Evolutionary conservation across 2,797 vertebrate genomes (phyloP).

Genomic region (Acipenser oxyrinchus): DNA sequence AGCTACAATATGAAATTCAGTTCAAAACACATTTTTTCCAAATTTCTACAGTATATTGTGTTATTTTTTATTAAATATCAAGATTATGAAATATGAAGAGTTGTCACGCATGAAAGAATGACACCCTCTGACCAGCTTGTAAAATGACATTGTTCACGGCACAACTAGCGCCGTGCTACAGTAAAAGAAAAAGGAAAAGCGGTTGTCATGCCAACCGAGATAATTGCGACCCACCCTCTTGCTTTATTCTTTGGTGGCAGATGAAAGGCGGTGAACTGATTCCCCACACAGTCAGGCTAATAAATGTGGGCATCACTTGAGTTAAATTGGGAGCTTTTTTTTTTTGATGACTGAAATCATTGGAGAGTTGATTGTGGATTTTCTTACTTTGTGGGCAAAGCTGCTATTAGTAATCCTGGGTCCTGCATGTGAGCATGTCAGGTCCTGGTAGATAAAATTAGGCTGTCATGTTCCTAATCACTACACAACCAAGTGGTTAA

Average conservation of each 20-base stretch:
- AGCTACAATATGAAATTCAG: too few relatives aligned
- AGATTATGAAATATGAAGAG: too few relatives aligned
- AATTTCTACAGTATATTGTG: too few relatives aligned
- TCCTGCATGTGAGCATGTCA: background rate
- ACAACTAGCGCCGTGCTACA: too few relatives aligned
- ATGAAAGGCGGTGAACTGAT: conserved; percentile 24
- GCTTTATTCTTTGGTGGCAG: conserved; percentile 31
- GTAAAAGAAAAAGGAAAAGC: conserved; percentile 27
- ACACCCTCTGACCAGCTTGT: too few relatives aligned
- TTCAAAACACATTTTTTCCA: too few relatives aligned
- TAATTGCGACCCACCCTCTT: conserved; percentile 26
- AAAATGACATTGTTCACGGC: too few relatives aligned
- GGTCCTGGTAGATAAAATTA: background rate
- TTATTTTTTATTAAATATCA: too few relatives aligned
- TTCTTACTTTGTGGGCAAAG: conserved; percentile 2
- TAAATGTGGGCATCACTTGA: conserved; percentile 15
- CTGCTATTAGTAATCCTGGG: conserved; percentile 7
- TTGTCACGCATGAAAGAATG: too few relatives aligned
- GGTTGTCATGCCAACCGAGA: conserved; percentile 41
- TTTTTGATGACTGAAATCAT: conserved; percentile 7
- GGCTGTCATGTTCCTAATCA: background rate
- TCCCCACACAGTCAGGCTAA: conserved; percentile 7
- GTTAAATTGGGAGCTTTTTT: conserved; percentile 9
- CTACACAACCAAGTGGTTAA: background rate
- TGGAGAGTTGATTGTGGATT: conserved; percentile 1